These are phyloP conservation scores for Cryptosula pallasiana DNA, from an alignment of 2,888 invertebrate genomes.

Conservation along the genomic window DNA sequence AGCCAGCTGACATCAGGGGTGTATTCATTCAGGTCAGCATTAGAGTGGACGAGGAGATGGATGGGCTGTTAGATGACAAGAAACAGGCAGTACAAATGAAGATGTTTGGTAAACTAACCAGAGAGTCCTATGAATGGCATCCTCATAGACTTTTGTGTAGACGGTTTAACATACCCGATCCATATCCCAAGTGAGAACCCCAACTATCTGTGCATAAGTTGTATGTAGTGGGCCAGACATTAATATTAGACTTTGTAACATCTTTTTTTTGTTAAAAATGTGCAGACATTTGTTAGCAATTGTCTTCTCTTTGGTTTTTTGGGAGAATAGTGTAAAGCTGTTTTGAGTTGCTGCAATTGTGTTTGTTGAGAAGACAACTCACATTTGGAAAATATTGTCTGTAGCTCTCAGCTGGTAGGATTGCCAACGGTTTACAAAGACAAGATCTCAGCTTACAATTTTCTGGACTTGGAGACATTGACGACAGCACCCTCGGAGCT, in stretches of 20 bases:
- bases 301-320: too few species aligned
- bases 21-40: slow-evolving; percentile 21
- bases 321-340: too few species aligned
- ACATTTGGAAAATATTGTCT: too few species aligned
- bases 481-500: background rate
- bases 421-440: slow-evolving; percentile 63
- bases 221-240: too few species aligned
- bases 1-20: too few species aligned
- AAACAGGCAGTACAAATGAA: slow-evolving; percentile 68
- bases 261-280: too few species aligned
- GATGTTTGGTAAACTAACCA: slow-evolving; percentile 72
- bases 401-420: slow-evolving; percentile 47
- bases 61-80: slow-evolving; percentile 57
- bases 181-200: slow-evolving; percentile 62
- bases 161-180: slow-evolving; percentile 88
- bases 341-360: too few species aligned
- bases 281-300: too few species aligned
- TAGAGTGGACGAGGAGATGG: slow-evolving; percentile 19
- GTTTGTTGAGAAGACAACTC: too few species aligned
- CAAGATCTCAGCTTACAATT: slow-evolving; percentile 72
- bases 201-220: too few species aligned
- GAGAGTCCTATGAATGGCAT: slow-evolving; percentile 67
- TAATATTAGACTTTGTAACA: too few species aligned
- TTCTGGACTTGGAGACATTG: slow-evolving; percentile 55
- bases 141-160: slow-evolving; percentile 79